A percentile compares a stretch with the other conserved stretches of the same genome.
phyloP scores from a whole-genome alignment of 1,140 invertebrate genomes.

The Parapsyche elsis region DNA sequence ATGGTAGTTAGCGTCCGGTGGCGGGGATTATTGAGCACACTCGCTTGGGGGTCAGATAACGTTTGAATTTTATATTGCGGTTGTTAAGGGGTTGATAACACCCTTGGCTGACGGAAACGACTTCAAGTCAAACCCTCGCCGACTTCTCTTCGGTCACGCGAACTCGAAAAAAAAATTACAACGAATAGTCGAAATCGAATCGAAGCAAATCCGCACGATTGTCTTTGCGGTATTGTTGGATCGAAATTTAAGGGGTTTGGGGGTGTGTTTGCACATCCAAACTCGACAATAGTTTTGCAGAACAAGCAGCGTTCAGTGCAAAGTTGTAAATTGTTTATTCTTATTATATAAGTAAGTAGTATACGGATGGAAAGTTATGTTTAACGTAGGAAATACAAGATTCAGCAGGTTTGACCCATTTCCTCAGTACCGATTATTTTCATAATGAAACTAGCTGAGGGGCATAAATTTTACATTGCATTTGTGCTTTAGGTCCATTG shows the following conservation, averaged over 20 bases:
- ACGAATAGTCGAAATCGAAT: too few species aligned
- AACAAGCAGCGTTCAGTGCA: not conserved
- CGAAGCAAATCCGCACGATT: too few species aligned
- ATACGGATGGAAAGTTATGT: not conserved
- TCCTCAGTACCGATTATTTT: not conserved
- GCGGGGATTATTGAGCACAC: conserved; percentile 35
- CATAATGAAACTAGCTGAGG: not conserved
- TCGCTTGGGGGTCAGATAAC: conserved; percentile 1
- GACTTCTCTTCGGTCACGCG: conserved; percentile 15
- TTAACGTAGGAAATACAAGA: not conserved
- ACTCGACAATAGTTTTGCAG: not conserved
- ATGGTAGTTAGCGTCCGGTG: conserved; percentile 49
- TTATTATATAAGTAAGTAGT: not conserved
- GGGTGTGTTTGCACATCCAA: not conserved
- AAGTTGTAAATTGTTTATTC: not conserved
- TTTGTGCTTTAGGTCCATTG: not conserved
- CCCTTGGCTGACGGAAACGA: conserved; percentile 24
- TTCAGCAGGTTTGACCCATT: conserved; percentile 7
- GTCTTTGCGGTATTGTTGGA: not conserved
- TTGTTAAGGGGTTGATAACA: conserved; percentile 31
- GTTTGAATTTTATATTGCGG: conserved; percentile 33
- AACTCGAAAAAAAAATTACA: not conserved
- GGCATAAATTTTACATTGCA: too few species aligned
- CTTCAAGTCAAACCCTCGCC: not conserved
- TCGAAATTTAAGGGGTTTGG: not conserved